Evolutionary conservation across 2,113 vertebrate genomes (phyloP), one percentile per base, ranked within the genome.

Genomic region (Chloropsis hardwickii): DNA sequence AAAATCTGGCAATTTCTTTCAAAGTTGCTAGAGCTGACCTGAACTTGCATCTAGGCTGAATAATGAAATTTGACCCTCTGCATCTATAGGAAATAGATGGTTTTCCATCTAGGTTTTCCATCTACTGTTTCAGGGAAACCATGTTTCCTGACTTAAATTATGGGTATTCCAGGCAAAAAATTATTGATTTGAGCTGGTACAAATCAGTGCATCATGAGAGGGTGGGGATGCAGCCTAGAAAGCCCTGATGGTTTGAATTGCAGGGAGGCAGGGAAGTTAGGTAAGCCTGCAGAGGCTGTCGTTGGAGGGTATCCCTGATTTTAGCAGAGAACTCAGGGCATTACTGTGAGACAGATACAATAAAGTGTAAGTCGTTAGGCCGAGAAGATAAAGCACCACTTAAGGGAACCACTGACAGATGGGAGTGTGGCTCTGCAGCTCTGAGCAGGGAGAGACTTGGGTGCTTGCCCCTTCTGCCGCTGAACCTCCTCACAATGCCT

Each of bases 301-400:
- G 2, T 35, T 76, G 42, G n/a, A 70, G 67, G 48, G 70, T 31
- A 91, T 66, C 47, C 72, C 40, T 84, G 67, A 80, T 77, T 90
- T 94, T 88, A 94, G 42, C 40, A 61, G 64, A 64, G 80, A 65
- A 53, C 35, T 56, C 3, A 0, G 15, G 29, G 39, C 76, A 96
- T 73, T 85, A 53, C 88, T 24, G n/a, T 77, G 61, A 81, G 47
- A 89, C 65, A 90, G 91, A 84, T 69, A 79, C 61, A 91, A 88
- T 81, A 60, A 88, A 90, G 85, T 47, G 33, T 61, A 79, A 90
- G 91, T 89, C 14, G 3, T 94, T 86, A 92, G 82, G 80, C 58
- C 71, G 80, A 44, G 92, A 93, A 95, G 95, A 95, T 95, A 95
- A 90, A 96, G 80, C 9, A 4, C 56, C 88, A 93, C 95, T 97